A percentile compares a stretch with the other conserved stretches of the same genome.
phyloP scores from a whole-genome alignment of 1,140 invertebrate species.

The Parapsyche elsis region DNA sequence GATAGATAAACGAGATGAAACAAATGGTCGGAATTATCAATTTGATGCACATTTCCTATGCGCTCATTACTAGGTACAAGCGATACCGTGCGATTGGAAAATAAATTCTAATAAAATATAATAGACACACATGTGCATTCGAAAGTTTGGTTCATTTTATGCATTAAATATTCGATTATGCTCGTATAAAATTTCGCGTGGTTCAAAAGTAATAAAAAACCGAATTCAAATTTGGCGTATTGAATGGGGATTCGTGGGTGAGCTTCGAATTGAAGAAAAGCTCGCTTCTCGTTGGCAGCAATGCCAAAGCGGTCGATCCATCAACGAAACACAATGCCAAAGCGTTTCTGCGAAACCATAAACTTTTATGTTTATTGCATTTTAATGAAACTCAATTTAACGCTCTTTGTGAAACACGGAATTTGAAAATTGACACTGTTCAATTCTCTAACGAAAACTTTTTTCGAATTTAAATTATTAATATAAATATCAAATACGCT shows the following conservation, averaged over 20 bases:
- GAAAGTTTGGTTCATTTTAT: too few relatives aligned
- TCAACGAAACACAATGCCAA: slow-evolving; percentile 13
- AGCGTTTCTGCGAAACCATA: slow-evolving; percentile 33
- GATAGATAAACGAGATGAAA: slow-evolving; percentile 13
- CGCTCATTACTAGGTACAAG: neutral
- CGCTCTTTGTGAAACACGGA: slow-evolving; percentile 19
- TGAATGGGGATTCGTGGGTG: too few relatives aligned
- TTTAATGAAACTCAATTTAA: slow-evolving; percentile 52
- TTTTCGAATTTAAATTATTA: too few relatives aligned
- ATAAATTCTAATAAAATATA: too few relatives aligned
- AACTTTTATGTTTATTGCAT: slow-evolving; percentile 49
- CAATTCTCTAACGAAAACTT: too few relatives aligned
- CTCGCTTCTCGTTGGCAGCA: neutral
- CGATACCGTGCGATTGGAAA: too few relatives aligned
- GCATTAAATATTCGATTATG: too few relatives aligned
- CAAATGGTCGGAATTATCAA: slow-evolving; percentile 14
- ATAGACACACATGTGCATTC: too few relatives aligned
- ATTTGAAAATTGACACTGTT: slow-evolving; percentile 3
- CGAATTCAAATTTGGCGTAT: too few relatives aligned
- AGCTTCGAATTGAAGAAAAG: neutral
- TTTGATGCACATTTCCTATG: slow-evolving; percentile 27
- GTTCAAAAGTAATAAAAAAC: too few relatives aligned
- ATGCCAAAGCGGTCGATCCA: neutral
- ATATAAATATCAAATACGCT: too few relatives aligned
- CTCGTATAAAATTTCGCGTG: too few relatives aligned